Evolutionary conservation across 2,113 vertebrate genomes (phyloP).

Genomic region (Ameiurus melas): DNA sequence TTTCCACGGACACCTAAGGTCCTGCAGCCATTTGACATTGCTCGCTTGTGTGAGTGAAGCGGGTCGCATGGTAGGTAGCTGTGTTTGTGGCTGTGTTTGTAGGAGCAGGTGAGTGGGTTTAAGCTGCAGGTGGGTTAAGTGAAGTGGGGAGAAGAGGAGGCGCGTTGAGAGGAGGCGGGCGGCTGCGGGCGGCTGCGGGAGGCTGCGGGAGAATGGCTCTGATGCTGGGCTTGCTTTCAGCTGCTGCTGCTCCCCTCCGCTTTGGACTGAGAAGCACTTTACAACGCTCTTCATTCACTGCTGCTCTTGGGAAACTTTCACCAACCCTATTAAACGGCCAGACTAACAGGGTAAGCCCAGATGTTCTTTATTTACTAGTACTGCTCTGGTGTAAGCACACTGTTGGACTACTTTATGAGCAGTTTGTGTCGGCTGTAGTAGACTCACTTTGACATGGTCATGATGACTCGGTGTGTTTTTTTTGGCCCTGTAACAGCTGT

Average conservation of each 20-base stretch:
- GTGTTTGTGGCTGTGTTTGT: not conserved
- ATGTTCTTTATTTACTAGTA: not conserved
- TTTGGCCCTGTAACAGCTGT: not conserved
- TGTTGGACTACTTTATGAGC: not conserved
- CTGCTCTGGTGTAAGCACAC: not conserved
- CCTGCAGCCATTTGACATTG: conserved; percentile 11
- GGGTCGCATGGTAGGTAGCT: not conserved
- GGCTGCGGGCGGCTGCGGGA: not conserved
- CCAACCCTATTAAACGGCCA: not conserved
- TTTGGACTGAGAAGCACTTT: conserved; percentile 52
- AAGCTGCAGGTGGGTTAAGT: not conserved
- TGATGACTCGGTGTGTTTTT: conserved; percentile 13
- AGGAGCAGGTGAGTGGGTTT: not conserved
- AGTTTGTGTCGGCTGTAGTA: not conserved
- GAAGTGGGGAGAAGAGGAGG: not conserved
- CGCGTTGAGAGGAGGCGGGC: not conserved
- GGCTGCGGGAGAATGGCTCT: conserved; percentile 60
- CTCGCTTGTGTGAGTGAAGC: not conserved
- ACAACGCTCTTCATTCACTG: conserved; percentile 44
- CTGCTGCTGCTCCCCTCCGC: conserved; percentile 52
- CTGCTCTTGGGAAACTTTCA: conserved; percentile 7
- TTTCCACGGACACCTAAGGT: not conserved
- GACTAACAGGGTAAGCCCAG: conserved; percentile 40
- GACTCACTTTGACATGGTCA: not conserved
- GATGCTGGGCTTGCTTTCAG: conserved; percentile 67